Evolutionary conservation across 1,140 invertebrate species (phyloP).

Genomic region (Meloidogyne exigua): DNA sequence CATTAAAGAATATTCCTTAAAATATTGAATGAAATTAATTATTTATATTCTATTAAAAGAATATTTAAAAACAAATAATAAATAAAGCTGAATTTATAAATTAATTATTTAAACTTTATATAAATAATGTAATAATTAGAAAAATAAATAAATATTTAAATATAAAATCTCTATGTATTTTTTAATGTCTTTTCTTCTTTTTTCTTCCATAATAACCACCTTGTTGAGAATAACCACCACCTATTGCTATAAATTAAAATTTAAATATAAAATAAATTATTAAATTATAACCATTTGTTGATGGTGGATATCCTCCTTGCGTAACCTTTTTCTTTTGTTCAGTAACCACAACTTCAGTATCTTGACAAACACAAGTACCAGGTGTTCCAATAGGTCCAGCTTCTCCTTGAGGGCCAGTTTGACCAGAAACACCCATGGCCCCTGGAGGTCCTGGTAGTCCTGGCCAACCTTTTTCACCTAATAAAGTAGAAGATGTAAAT

Average conservation of each 20-base stretch:
- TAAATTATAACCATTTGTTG: constrained; percentile 28
- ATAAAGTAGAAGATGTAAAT: too few relatives aligned
- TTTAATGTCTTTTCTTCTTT: neutral
- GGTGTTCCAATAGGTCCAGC: constrained; percentile 57
- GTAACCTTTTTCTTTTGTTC: constrained; percentile 34
- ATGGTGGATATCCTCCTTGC: constrained; percentile 48
- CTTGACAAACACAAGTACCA: constrained; percentile 63
- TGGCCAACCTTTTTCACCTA: constrained; percentile 61
- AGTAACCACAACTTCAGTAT: constrained; percentile 61
- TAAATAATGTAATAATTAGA: too few relatives aligned
- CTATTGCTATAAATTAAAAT: neutral
- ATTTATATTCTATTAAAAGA: too few relatives aligned
- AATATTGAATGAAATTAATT: too few relatives aligned
- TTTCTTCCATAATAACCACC: neutral
- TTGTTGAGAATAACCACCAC: neutral
- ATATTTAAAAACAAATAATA: too few relatives aligned
- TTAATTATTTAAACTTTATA: too few relatives aligned
- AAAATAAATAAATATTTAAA: too few relatives aligned
- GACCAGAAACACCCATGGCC: constrained; percentile 49
- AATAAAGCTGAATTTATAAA: too few relatives aligned
- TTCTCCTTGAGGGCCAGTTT: constrained; percentile 53
- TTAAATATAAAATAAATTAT: neutral
- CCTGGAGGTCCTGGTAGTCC: constrained; percentile 59
- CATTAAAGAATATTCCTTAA: too few relatives aligned
- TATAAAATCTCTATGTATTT: too few relatives aligned